Base-by-base conservation (phyloP, 2,113 vertebrate genomes). In the Nibea albiflora region DNA sequence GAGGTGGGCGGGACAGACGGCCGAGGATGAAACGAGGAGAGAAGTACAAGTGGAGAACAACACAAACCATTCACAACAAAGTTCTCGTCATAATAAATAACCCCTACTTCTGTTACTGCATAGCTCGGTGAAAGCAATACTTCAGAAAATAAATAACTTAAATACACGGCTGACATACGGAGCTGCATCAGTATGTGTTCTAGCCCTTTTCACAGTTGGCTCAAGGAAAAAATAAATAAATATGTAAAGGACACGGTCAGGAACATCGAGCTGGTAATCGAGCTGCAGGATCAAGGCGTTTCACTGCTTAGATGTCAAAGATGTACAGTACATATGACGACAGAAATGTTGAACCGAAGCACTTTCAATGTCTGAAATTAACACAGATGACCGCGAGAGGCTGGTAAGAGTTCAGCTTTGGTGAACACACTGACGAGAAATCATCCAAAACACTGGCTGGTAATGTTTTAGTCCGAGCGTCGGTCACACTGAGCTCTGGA, bases 151-250 rank as follows among this genome's bases (percentile, higher is more conserved):
- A 91, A 92, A 91, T 84, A 88, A 90, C 46, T 71, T 84, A 84
- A 85, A 93, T 79, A 81, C 31, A 20, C 61, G 63, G 81, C 88
- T 74, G 84, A 80, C 46, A 58, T 68, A 87, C 74, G 68, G 66
- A 78, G 76, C 84, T 81, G 82, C 82, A 83, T 90, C 85, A 63
- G 84, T 70, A 64, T 88, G 83, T 89, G 83, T 86, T 93, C 90
- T 93, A 95, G 95, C 95, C 94, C 95, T 95, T 94, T 94, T 91
- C 92, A 91, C 89, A 87, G 89, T 88, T 78, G 79, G 92, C 85
- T 90, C 73, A 86, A 85, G 77, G 56, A 50, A 66, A 76, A 63
- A 60, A 74, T 12, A 46, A 46, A 46, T 44, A 78, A 69, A 75
- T 24, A 74, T 47, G 9, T 11, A 62, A 67, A 82, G 20, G 62